Percentiles rank a stretch among this genome's conserved stretches.
Evolutionary conservation across 2,113 vertebrate species (phyloP).

Genomic region (Ophthalmolycus amberensis): DNA sequence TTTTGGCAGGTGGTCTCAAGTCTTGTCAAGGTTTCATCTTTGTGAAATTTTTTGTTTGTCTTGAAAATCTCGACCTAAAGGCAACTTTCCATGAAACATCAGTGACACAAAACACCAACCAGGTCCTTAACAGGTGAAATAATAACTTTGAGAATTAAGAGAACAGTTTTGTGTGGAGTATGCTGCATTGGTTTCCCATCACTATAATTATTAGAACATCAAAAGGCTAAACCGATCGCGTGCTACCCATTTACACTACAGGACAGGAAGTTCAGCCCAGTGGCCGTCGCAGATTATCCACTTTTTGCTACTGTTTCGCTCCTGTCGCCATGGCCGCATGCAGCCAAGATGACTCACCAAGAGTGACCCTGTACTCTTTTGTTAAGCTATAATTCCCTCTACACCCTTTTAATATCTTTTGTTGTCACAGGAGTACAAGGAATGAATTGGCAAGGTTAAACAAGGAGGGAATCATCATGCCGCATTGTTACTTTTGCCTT

Average conservation of each 20-base stretch:
- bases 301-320: constrained; percentile 32
- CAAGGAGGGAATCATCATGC: constrained; percentile 25
- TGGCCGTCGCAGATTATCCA: background rate
- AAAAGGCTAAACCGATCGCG: background rate
- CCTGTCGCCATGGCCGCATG: constrained; percentile 27
- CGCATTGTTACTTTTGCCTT: constrained; percentile 70
- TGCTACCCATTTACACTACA: too few species aligned
- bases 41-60: constrained; percentile 23
- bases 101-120: background rate
- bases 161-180: background rate
- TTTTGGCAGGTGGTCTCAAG: constrained; percentile 59
- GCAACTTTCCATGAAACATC: constrained; percentile 13
- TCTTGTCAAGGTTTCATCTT: constrained; percentile 43
- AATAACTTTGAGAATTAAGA: background rate
- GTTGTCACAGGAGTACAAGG: constrained; percentile 28
- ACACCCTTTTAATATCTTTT: constrained; percentile 45
- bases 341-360: constrained; percentile 40
- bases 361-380: constrained; percentile 43
- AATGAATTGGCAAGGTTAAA: constrained; percentile 40
- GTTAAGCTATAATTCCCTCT: constrained; percentile 21
- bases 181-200: background rate
- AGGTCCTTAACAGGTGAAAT: background rate
- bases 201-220: background rate
- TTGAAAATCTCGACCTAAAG: constrained; percentile 18
- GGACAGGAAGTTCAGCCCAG: background rate